Base-by-base conservation (phyloP, 2,113 vertebrate genomes). In the Gambusia holbrooki region DNA sequence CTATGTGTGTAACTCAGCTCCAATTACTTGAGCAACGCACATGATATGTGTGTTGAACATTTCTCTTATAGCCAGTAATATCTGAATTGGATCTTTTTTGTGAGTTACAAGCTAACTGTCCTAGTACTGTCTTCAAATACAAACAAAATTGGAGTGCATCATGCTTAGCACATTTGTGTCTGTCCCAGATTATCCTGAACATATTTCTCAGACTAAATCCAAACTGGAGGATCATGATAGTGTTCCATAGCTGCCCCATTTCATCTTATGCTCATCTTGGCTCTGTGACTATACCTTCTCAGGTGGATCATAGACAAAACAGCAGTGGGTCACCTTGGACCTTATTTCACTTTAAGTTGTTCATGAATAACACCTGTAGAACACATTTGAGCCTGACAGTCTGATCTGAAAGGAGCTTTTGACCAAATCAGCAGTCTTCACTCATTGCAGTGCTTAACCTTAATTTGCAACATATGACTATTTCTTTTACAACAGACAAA, bases 371-470 rank as follows among this genome's bases (percentile, higher is more conserved):
- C 22, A 58, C 25, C 51, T 10, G 22, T 6, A 10, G 9, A n/a
- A 58, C 2, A 58, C 25, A 25, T 58, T 58, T 58, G 7, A 58
- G 51, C 10, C 51, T 58, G 51, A 58, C 3, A n/a, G 51, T 58
- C 51, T 58, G 51, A 58, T n/a, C 51, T 58, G 51, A 58, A 58
- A 58, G 51, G 51, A 58, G 51, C 22, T 58, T 54, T 58, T 58
- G 61, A 67, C 30, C 66, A 29, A 86, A 77, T 61, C 72, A 82
- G 71, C 62, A 71, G 64, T 79, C 32, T 79, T 72, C 62, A n/a
- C 17, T 32, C 32, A 45, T 27, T 17, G 11, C 61, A 70, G 74
- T 71, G 40, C 73, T 77, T 51, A 60, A 13, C 32, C 37, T 37
- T 11, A 29, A 62, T 17, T 73, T 40, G 67, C 32, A 79, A 54